These are phyloP conservation scores for Apostichopus californicus DNA, from an alignment of 35 echinoderm and acorn worm species.

Conservation along the genomic window DNA sequence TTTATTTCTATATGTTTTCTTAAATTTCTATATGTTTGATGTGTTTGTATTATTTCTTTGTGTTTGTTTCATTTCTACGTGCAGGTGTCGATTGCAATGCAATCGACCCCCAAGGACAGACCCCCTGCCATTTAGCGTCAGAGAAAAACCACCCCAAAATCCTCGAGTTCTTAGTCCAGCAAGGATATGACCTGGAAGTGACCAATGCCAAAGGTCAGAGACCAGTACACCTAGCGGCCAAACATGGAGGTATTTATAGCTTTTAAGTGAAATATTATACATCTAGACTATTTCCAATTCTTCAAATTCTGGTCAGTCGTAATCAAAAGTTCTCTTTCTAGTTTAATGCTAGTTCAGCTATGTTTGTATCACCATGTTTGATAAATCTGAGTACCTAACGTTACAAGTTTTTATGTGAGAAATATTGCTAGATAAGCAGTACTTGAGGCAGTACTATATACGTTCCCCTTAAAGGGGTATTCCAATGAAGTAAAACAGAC, in stretches of 20 bases:
- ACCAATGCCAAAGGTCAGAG: constrained; percentile 67
- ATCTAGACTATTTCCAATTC: not conserved
- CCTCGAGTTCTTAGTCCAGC: constrained; percentile 64
- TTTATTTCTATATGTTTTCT: too few species aligned
- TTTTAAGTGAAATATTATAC: not conserved
- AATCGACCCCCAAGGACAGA: constrained; percentile 60
- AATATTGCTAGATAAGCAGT: too few species aligned
- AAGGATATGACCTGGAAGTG: constrained; percentile 80
- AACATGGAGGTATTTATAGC: constrained; percentile 75
- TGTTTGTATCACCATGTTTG: too few species aligned
- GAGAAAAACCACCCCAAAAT: constrained; percentile 87
- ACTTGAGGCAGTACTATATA: too few species aligned
- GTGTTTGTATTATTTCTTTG: not conserved
- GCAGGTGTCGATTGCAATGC: constrained; percentile 80
- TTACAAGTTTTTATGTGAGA: too few species aligned
- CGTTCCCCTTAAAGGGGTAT: too few species aligned
- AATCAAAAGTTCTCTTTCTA: not conserved
- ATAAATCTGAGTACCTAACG: too few species aligned
- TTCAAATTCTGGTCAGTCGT: not conserved
- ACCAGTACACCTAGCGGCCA: constrained; percentile 83
- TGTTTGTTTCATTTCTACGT: not conserved
- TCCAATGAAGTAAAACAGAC: too few species aligned
- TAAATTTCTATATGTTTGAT: not conserved
- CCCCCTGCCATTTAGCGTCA: constrained; percentile 75
- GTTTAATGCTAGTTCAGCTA: too few species aligned